Evolutionary conservation across 2,888 invertebrate species (phyloP), one percentile per base, ranked within the genome.

Genomic region (Nomada goodeniana): DNA sequence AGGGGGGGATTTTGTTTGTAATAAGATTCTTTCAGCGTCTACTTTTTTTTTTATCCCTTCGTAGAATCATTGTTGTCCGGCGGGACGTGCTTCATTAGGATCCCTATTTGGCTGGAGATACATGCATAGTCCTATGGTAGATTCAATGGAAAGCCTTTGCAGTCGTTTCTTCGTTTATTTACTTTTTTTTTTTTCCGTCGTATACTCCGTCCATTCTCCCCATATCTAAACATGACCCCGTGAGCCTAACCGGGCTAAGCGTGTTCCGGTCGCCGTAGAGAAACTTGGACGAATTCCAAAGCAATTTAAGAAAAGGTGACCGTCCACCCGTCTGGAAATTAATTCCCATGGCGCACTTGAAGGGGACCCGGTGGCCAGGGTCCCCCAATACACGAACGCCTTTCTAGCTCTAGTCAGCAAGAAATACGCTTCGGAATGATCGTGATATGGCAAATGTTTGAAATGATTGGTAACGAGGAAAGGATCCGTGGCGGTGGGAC

Each of bases 381-480:
- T 13, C 55, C 10, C 44, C 7, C 23, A 61, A 29, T 13, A 72
- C 26, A 1, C n/a, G 68, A 68, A 65, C 55, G 69, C 70, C 76
- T 57, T 74, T 74, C 61, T 76, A 76, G 63, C 57, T 73, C 26
- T 53, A 75, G 65, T 68, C 75, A 76, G 68, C 88, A 88, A 88
- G 87, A 88, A 88, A 88, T 57, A 73, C 36, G 5, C 72, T 68
- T 70, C 47, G 77, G 84, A 74, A 70, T 74, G 89, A 84, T 88
- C 87, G 84, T 88, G 88, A 87, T 88, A 89, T 79, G 86, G 88
- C 87, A 84, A 88, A 88, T 88, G 89, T 88, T 88, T 89, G 81
- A 89, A 88, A 88, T 89, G 88, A 87, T 70, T 89, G 82, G 84
- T 87, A 88, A 89, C 89, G 87, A 89, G 88, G 84, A 77, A 89